Conservation (phyloP, 2,113 vertebrate genomes). For the Neotragus moschatus region DNA sequence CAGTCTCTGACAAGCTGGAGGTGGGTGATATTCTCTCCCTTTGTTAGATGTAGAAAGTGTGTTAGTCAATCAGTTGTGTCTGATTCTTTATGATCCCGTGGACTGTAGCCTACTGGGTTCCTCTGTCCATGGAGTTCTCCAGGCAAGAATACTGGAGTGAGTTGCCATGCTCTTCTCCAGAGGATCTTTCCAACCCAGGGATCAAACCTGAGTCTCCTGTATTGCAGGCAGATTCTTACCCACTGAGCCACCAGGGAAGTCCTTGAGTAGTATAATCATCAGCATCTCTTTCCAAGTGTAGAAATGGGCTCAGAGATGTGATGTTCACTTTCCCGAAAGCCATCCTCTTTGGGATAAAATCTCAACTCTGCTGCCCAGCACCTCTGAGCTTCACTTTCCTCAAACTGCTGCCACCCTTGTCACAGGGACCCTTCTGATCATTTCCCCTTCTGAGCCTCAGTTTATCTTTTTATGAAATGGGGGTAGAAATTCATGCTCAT, state of each 20-base stretch:
- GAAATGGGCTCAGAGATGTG: not conserved
- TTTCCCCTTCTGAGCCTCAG: not conserved
- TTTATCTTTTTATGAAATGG: not conserved
- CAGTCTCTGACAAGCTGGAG: not conserved
- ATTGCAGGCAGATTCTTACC: not conserved
- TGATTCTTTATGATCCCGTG: not conserved
- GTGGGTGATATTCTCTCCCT: not conserved
- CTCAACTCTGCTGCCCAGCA: not conserved
- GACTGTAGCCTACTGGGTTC: not conserved
- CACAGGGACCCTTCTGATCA: not conserved
- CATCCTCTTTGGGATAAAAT: not conserved
- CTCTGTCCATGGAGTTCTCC: not conserved
- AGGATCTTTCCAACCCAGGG: not conserved
- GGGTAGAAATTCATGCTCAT: not conserved
- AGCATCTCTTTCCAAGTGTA: not conserved
- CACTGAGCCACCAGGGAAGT: not conserved
- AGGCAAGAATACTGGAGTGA: not conserved
- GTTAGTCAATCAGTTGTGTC: not conserved
- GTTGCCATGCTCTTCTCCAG: not conserved
- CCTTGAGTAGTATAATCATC: not conserved
- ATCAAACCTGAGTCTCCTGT: not conserved
- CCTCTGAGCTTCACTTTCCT: not conserved
- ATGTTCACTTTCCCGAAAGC: not conserved
- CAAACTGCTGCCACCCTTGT: not conserved
- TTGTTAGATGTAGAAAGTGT: not conserved